phyloP scores from a whole-genome alignment of 2,797 vertebrate genomes.

The Eospalax fontanierii region DNA sequence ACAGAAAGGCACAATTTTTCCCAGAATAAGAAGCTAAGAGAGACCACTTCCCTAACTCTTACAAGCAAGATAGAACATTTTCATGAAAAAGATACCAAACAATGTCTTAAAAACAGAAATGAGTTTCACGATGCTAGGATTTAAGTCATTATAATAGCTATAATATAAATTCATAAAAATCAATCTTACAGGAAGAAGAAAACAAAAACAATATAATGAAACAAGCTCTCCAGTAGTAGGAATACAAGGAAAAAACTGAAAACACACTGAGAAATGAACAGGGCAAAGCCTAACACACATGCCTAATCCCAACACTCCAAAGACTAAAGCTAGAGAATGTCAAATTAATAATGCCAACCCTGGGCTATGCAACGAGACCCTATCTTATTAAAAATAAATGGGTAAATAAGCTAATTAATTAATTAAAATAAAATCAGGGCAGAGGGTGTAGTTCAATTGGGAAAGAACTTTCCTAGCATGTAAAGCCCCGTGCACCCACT shows the following conservation, averaged over 20 bases:
- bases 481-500: not conserved
- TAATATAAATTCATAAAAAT: not conserved
- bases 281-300: not conserved
- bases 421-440: not conserved
- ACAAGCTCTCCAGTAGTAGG: not conserved
- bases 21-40: slow-evolving; percentile 8
- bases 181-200: not conserved
- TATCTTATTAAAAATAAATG: not conserved
- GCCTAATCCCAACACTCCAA: too few relatives aligned
- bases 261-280: not conserved
- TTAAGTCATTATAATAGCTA: not conserved
- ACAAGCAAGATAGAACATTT: not conserved
- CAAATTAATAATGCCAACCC: not conserved
- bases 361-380: not conserved
- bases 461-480: too few relatives aligned
- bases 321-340: too few relatives aligned
- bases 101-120: not conserved
- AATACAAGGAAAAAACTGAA: not conserved
- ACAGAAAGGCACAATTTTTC: slow-evolving; percentile 29
- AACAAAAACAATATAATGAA: not conserved
- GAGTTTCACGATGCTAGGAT: not conserved
- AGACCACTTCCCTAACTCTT: not conserved
- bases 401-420: not conserved
- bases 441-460: not conserved
- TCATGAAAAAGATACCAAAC: not conserved